Evolutionary conservation across 2,888 invertebrate genomes (phyloP).

Genomic region (Nebria salina): DNA sequence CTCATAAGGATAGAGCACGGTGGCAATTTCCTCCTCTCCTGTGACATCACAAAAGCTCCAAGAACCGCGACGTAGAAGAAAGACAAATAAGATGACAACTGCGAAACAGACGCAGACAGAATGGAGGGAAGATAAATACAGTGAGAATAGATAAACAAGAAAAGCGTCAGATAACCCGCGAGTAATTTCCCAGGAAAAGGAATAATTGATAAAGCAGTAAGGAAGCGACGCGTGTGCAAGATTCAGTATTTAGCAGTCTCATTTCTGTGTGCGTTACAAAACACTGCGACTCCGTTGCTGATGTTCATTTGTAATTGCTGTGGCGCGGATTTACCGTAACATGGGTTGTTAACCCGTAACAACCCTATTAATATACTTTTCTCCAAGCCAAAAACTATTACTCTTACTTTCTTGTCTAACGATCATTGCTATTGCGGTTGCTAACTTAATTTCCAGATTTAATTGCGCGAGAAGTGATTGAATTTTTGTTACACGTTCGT

Average conservation of each 20-base stretch:
- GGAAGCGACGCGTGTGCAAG: background rate
- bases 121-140: constrained; percentile 55
- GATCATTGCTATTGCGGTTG: background rate
- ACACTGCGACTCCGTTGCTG: background rate
- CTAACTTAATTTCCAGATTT: background rate
- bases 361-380: background rate
- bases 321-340: background rate
- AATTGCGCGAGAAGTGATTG: background rate
- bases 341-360: background rate
- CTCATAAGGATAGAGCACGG: background rate
- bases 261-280: background rate
- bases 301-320: background rate
- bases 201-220: constrained; percentile 55
- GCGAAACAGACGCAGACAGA: constrained; percentile 45
- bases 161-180: constrained; percentile 56
- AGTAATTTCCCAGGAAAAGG: constrained; percentile 56
- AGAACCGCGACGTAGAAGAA: background rate
- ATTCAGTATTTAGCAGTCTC: background rate
- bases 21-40: background rate
- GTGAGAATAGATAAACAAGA: constrained; percentile 57
- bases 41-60: background rate
- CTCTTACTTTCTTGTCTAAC: background rate
- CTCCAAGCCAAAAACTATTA: background rate
- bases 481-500: background rate
- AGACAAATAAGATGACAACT: background rate